phyloP scores from a whole-genome alignment of 35 echinoderm and acorn worm species.

The Amphiura filiformis region DNA sequence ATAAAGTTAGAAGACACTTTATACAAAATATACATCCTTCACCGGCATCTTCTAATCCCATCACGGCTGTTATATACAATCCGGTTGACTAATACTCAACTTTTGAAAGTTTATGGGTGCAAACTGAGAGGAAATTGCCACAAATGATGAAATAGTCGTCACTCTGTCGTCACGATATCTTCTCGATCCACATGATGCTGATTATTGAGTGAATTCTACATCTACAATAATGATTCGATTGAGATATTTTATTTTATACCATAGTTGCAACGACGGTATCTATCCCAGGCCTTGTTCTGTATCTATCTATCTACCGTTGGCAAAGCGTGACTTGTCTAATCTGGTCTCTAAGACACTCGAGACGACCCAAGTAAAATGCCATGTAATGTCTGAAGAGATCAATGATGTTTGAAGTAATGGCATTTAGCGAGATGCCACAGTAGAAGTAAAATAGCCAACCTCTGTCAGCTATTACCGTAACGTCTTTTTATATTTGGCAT shows the following conservation, averaged over 20 bases:
- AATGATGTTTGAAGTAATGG: not conserved
- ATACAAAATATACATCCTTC: not conserved
- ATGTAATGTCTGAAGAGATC: not conserved
- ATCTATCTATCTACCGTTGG: no score
- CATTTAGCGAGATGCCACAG: not conserved
- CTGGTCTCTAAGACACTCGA: not conserved
- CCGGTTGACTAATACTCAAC: no score
- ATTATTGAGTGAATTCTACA: no score
- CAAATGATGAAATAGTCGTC: no score
- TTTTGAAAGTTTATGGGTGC: no score
- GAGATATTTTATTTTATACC: not conserved
- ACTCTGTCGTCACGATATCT: no score
- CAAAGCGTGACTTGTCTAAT: not conserved
- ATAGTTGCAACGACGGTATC: not conserved
- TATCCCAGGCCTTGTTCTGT: not conserved
- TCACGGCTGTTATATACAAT: not conserved
- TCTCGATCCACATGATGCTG: no score
- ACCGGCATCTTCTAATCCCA: not conserved
- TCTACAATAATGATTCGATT: not conserved
- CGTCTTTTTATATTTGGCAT: no score
- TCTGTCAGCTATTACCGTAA: not conserved
- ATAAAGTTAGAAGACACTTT: not conserved
- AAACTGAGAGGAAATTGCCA: no score
- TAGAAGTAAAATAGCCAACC: not conserved
- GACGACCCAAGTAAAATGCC: not conserved